phyloP scores from a whole-genome alignment of 37 sponge, comb jelly and placozoan genomes.

The Theonella swinhoei region DNA sequence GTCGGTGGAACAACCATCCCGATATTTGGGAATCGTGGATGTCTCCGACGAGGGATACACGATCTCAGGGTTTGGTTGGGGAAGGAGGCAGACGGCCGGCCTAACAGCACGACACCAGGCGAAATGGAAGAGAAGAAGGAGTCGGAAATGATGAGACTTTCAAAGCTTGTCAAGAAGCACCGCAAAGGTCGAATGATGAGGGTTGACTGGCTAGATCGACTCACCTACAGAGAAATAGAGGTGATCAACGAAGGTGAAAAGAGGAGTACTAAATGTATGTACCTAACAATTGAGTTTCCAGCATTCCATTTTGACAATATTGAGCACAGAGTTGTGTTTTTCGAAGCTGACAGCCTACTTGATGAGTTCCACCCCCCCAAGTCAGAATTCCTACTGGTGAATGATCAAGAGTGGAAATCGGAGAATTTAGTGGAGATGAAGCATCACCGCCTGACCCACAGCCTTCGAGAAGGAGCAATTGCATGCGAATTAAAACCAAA shows the following conservation, averaged over 20 bases:
- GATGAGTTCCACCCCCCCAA: slow-evolving; percentile 23
- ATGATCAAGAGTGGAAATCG: slow-evolving; percentile 77
- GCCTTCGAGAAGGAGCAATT: slow-evolving; percentile 68
- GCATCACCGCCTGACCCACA: slow-evolving; percentile 90
- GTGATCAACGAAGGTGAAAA: slow-evolving; percentile 93
- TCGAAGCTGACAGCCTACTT: slow-evolving; percentile 63
- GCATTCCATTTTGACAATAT: slow-evolving; percentile 66
- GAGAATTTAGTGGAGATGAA: slow-evolving; percentile 95
- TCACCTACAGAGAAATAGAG: slow-evolving; percentile 93
- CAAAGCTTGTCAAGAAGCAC: slow-evolving; percentile 86
- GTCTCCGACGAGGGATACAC: slow-evolving; percentile 75
- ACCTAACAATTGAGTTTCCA: slow-evolving; percentile 88
- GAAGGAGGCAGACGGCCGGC: slow-evolving; percentile 63
- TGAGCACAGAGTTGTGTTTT: slow-evolving; percentile 82
- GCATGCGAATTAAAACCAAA: slow-evolving; percentile 82
- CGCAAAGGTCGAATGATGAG: slow-evolving; percentile 85
- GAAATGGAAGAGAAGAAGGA: slow-evolving; percentile 46
- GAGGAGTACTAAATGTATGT: slow-evolving; percentile 73
- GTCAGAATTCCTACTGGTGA: slow-evolving; percentile 61
- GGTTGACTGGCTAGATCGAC: slow-evolving; percentile 96
- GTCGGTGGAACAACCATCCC: slow-evolving; percentile 85
- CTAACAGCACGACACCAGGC: slow-evolving; percentile 59
- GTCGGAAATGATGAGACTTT: slow-evolving; percentile 73
- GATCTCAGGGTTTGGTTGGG: slow-evolving; percentile 88
- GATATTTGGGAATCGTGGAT: slow-evolving; percentile 83